Base-by-base conservation (phyloP, 2,113 vertebrate species). In the Poeciliopsis retropinna region DNA sequence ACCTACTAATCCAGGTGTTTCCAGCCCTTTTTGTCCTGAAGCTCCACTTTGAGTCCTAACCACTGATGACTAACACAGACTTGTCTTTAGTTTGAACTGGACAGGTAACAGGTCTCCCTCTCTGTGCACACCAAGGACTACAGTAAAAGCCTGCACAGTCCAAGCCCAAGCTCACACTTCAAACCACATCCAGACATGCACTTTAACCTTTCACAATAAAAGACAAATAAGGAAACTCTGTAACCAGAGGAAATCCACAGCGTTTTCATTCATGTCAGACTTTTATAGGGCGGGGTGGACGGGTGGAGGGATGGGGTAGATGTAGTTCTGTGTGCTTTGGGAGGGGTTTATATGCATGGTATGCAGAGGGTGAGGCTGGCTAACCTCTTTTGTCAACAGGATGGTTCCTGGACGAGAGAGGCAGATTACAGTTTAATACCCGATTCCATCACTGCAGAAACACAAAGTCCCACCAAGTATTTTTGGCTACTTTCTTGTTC, bases 131-230 rank as follows among this genome's bases (percentile, higher is more conserved):
- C 85, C 60, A 71, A 87, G 82, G 85, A 89, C 88, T 78, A 90
- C 93, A 92, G 92, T 89, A 93, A 94, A 94, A 89, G 91, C 92
- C 90, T 93, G 91, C 93, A 93, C 90, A 92, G 89, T 91, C 72
- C 72, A 57, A 37, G 76, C 72, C 37, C 85, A 54, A 22, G 47
- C 9, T 57, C 17, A 57, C 10, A n/a, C 9, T 25, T 57, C 51
- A 25, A 17, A 47, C 51, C 25, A 57, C 22, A n/a, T n/a, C 4
- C 25, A 65, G 34, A 37, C 64, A 8, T 37, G 1, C 34, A 39
- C 57, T 75, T 27, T 67, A 69, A 3, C 4, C 25, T 12, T 14
- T 28, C 71, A 64, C 8, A 27, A 27, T 41, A 75, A 28, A 67
- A n/a, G 28, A 37, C 25, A 76, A 66, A 65, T 3, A 1, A 9